Conservation (phyloP, 30 jellyfish, hydroid and myxozoan species). For the Turritopsis dohrnii region DNA sequence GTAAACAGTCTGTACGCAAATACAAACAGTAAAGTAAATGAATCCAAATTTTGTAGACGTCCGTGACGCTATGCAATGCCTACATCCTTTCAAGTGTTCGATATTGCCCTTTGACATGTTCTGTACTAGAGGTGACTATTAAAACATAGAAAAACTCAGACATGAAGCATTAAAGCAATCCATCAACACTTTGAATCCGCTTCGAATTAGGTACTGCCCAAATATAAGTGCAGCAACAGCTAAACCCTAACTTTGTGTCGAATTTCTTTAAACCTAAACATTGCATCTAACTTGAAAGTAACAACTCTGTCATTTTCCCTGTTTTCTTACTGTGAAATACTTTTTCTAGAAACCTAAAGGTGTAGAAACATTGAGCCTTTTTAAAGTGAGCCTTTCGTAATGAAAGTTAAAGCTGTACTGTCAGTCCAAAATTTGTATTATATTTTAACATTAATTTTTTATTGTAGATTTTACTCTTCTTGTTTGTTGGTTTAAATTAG, state of each 20-base stretch:
- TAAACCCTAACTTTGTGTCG: not conserved
- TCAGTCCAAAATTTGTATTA: not conserved
- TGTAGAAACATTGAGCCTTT: not conserved
- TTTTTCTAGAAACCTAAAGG: not conserved
- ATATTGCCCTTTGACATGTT: not conserved
- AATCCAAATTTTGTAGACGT: not conserved
- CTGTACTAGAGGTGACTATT: not conserved
- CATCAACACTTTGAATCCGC: not conserved
- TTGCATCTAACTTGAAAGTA: not conserved
- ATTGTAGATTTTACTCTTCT: not conserved
- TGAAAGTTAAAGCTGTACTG: not conserved
- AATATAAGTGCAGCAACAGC: not conserved
- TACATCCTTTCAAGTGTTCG: not conserved
- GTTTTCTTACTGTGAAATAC: not conserved
- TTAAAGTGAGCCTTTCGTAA: not conserved
- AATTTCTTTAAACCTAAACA: not conserved
- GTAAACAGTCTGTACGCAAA: not conserved
- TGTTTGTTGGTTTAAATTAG: not conserved
- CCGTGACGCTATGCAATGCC: not conserved
- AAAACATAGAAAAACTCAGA: not conserved
- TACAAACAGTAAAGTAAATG: not conserved
- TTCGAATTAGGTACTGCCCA: not conserved
- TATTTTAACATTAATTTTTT: not conserved
- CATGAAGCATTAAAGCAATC: not conserved
- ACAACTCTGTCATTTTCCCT: not conserved